Evolutionary conservation across 2,797 vertebrate genomes (phyloP), one percentile per base, ranked within the genome.

Genomic region (Loriculus beryllinus): DNA sequence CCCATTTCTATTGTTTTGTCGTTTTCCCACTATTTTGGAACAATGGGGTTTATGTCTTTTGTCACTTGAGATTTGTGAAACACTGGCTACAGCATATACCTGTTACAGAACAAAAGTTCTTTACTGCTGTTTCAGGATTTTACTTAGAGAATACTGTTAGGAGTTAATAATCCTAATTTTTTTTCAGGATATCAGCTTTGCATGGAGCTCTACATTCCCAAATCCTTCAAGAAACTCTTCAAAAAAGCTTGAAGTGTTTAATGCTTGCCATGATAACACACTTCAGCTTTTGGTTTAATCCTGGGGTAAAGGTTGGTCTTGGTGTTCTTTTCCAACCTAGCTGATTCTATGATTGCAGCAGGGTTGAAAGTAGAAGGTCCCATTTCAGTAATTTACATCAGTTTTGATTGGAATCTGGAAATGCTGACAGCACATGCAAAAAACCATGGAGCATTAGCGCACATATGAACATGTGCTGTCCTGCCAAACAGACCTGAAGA

Each of bases 361-460:
- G 54, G 54, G 14, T 33, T 56, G 21, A 33, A 57, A 7, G 21
- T 35, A 35, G 22, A 57, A 35, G 22, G 56, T 35, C 29, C n/a
- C 6, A 8, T 76, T 80, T 43, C 31, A 40, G 28, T 2, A 19
- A 26, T 33, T 49, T 43, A 25, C 48, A 49, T 4, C 7, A 26
- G 2, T 21, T 87, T 72, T 18, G 9, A 65, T 7, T 29, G 9
- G 16, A 19, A 13, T 23, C 43, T 57, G 49, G 54, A 70, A 52
- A 37, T 5, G 29, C 65, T 71, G 54, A 42, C 52, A 67, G 60
- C 33, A 21, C 47, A 21, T 0, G 0, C 9, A 12, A 37, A 31
- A 26, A 80, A 5, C 5, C 22, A 35, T 0, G 0, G 39, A 69
- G 29, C 0, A 0, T 16, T n/a, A 40, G 20, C 39, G 42, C 33